Base-by-base conservation (phyloP, 2,888 invertebrate species). In the Drosophila nr. medialis region DNA sequence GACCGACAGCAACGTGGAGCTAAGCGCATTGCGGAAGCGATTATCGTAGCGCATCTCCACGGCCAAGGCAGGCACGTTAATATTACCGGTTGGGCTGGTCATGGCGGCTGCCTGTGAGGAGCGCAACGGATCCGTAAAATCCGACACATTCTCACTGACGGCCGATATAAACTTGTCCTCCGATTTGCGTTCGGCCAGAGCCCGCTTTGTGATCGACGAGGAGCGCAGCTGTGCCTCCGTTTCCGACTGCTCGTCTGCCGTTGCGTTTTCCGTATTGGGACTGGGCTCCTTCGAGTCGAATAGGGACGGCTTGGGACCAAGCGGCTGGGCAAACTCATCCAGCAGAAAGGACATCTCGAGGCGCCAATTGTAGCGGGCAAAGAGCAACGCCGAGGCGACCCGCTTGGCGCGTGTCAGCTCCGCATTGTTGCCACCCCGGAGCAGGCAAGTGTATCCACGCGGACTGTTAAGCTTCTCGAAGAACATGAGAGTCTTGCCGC, bases 301-400 rank as follows among this genome's bases (percentile, higher is more conserved):
- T 8, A 94, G 94, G 32, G 93, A 92, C 38, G 94, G 94, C 51
- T 94, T 94, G 5, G 94, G 94, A 0, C 93, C 92, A 0, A 96
- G 95, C 0, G 96, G 96, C 84, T 95, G 94, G 0, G 96, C 98
- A 83, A 97, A 97, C 91, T 98, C 97, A 74, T 97, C 97, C 93
- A 98, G 95, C 48, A 97, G 93, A 92, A 98, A 99, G 0, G 98
- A 96, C 86, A 97, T 96, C 92, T 99, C 99, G 50, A 99, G 93
- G 56, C 97, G 95, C 96, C 98, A 97, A 86, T 99, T 99, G 92
- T 99, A 99, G 75, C 92, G 90, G 0, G 93, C 93, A 75, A 92
- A 96, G 0, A 98, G 94, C 94, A 98, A 95, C 90, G 96, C 96
- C 55, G 95, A 95, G 0, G 96, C 95, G 0, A 98, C 96, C 84